These are phyloP conservation scores for Enteromius viviparus DNA, from an alignment of 2,797 vertebrate species.

Conservation along the genomic window DNA sequence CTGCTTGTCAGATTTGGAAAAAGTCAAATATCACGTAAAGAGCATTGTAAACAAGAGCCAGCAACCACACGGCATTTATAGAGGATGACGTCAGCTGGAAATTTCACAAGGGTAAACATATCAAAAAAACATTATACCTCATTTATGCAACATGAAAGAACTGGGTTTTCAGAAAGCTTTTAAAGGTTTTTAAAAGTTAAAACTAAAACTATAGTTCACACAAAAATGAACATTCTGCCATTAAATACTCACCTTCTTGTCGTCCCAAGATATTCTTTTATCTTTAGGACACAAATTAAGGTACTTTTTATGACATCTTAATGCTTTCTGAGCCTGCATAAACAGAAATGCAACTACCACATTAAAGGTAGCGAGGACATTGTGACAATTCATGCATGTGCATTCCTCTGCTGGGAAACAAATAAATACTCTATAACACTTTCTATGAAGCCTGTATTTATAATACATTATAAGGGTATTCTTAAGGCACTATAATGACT, in stretches of 20 bases:
- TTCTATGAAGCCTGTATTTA: no score
- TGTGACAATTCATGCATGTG: no score
- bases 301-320: no score
- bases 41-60: conserved; percentile 10
- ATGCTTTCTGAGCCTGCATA: no score
- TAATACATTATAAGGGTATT: no score
- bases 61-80: background rate
- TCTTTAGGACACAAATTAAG: background rate
- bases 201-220: background rate
- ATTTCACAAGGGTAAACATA: conserved; percentile 5
- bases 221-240: background rate
- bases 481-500: no score
- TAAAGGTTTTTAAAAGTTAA: background rate
- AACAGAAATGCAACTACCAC: no score
- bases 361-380: no score
- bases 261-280: background rate
- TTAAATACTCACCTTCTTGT: background rate
- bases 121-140: conserved; percentile 19
- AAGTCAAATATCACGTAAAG: conserved; percentile 23
- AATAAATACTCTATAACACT: no score
- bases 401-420: background rate
- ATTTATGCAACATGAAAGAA: background rate
- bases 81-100: conserved; percentile 33
- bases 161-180: background rate
- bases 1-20: background rate